These are phyloP conservation scores for Panulirus ornatus DNA, from an alignment of 1,140 invertebrate genomes.

Conservation along the genomic window DNA sequence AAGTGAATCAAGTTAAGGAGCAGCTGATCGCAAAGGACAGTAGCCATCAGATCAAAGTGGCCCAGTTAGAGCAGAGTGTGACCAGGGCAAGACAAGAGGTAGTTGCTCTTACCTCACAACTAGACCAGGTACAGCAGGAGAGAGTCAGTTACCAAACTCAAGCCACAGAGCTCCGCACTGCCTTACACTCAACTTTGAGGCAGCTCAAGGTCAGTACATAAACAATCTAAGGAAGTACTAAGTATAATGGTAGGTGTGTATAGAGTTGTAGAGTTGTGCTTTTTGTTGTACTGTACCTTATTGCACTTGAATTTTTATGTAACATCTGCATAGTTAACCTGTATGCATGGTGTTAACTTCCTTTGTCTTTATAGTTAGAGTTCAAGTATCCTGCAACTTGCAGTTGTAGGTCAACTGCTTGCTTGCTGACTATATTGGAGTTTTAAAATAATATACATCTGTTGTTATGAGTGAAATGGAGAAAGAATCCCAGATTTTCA, in stretches of 20 bases:
- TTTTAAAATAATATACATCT: too few species aligned
- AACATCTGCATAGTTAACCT: too few species aligned
- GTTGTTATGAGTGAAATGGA: too few species aligned
- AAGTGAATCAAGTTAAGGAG: constrained; percentile 12
- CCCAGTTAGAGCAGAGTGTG: constrained; percentile 43
- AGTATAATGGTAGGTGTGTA: background rate
- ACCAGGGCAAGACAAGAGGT: constrained; percentile 33
- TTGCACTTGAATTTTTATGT: too few species aligned
- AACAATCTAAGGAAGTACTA: background rate
- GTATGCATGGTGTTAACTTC: too few species aligned
- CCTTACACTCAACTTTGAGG: constrained; percentile 39
- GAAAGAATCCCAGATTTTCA: too few species aligned
- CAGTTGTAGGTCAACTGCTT: too few species aligned
- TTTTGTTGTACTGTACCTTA: background rate
- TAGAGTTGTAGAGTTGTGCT: background rate
- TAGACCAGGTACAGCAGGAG: constrained; percentile 46
- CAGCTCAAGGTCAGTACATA: constrained; percentile 64
- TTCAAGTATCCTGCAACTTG: too few species aligned
- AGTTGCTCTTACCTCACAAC: constrained; percentile 29
- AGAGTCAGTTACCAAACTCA: constrained; percentile 61
- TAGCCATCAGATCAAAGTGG: constrained; percentile 20
- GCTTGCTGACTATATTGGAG: too few species aligned
- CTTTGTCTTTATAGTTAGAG: too few species aligned
- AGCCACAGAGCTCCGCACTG: constrained; percentile 41
- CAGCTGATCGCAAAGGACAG: constrained; percentile 9